A percentile compares a stretch with the other conserved stretches of the same genome.
These are phyloP conservation scores for Onthophagus sagittarius DNA, from an alignment of 2,888 invertebrate genomes.

Conservation along the genomic window DNA sequence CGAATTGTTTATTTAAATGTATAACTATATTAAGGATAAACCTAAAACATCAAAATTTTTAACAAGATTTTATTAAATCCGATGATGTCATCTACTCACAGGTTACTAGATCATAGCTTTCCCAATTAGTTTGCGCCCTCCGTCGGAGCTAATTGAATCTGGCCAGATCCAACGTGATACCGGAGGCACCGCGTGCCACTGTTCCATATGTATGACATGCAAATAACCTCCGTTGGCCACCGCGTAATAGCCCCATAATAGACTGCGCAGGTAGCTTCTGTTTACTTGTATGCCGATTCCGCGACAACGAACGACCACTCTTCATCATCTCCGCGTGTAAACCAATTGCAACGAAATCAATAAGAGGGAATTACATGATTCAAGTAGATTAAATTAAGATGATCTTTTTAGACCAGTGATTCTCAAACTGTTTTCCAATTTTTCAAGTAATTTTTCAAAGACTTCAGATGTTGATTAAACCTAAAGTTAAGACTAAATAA, in stretches of 20 bases:
- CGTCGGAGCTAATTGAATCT: slow-evolving; percentile 10
- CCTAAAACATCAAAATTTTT: not conserved
- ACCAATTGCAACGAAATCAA: not conserved
- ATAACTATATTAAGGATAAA: not conserved
- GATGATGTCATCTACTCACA: not conserved
- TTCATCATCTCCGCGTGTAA: not conserved
- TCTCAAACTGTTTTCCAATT: no score
- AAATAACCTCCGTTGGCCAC: slow-evolving; percentile 1
- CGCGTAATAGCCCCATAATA: slow-evolving; percentile 9
- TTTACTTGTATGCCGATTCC: not conserved
- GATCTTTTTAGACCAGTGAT: no score
- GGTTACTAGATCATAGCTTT: slow-evolving; percentile 6
- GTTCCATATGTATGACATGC: slow-evolving; percentile 13
- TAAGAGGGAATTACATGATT: not conserved
- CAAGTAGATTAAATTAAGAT: no score
- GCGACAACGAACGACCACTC: not conserved
- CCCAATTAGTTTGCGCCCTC: slow-evolving; percentile 9
- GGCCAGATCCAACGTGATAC: slow-evolving; percentile 4
- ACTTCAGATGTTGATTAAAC: no score
- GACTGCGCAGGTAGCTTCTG: slow-evolving; percentile 8
- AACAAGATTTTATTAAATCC: not conserved
- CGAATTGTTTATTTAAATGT: not conserved
- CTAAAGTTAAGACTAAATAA: no score
- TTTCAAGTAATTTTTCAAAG: no score
- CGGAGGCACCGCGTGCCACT: slow-evolving; percentile 7